A percentile compares a stretch with the other conserved stretches of the same genome.
phyloP scores from a whole-genome alignment of 2,888 invertebrate species.

The Iselma pallidipennis region DNA sequence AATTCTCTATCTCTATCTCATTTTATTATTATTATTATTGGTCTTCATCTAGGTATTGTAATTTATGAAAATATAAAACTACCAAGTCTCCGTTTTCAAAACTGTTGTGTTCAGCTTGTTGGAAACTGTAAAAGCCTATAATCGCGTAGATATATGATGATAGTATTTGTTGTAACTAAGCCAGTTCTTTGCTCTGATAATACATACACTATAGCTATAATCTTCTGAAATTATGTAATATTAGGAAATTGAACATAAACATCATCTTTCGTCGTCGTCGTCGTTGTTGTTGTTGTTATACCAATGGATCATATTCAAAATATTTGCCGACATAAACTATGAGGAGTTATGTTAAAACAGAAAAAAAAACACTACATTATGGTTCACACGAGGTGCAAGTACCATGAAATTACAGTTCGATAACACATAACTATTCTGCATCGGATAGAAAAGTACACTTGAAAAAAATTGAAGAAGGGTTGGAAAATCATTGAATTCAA shows the following conservation, averaged over 20 bases:
- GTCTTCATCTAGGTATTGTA: too few species aligned
- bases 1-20: too few species aligned
- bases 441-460: too few species aligned
- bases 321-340: not conserved
- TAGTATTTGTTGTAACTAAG: not conserved
- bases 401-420: constrained; percentile 46
- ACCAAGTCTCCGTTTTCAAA: too few species aligned
- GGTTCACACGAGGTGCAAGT: constrained; percentile 44
- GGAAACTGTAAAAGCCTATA: not conserved
- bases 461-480: not conserved
- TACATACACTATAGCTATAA: not conserved
- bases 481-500: not conserved
- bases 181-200: not conserved
- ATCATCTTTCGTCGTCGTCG: not conserved
- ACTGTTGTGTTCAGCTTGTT: not conserved
- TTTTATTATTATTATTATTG: too few species aligned
- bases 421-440: constrained; percentile 21
- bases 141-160: not conserved
- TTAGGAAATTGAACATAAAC: not conserved
- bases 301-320: not conserved
- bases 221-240: not conserved
- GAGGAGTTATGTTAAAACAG: not conserved
- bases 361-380: constrained; percentile 5
- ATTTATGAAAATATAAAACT: too few species aligned
- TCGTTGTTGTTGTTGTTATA: not conserved